These are phyloP conservation scores for Dolichomitus sp. DNA, from an alignment of 2,888 invertebrate species.

Conservation along the genomic window DNA sequence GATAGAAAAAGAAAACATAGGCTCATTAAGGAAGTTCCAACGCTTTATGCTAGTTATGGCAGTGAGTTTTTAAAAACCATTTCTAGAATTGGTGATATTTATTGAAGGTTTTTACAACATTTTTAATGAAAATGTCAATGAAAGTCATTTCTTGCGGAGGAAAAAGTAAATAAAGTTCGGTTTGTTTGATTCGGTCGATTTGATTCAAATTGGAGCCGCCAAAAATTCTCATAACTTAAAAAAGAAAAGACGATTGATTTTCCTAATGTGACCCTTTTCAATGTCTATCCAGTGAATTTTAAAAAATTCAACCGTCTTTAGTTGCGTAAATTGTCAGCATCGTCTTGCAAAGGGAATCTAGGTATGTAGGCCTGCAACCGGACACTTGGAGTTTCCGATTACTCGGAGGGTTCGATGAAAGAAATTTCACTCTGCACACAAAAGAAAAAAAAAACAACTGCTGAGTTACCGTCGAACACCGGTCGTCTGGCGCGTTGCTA, in stretches of 20 bases:
- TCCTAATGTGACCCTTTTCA: background rate
- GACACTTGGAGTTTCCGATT: slow-evolving; percentile 48
- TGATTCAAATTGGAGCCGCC: no score
- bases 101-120: no score
- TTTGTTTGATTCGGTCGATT: no score
- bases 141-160: no score
- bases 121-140: no score
- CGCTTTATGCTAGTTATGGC: no score
- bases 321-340: background rate
- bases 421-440: slow-evolving; percentile 35
- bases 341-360: slow-evolving; percentile 30
- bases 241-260: background rate
- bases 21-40: no score
- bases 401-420: slow-evolving; percentile 29
- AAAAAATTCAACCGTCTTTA: background rate
- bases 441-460: slow-evolving; percentile 3
- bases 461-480: slow-evolving; percentile 32
- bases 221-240: no score
- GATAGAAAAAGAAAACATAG: background rate
- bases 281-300: background rate
- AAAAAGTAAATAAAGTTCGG: no score
- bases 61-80: no score
- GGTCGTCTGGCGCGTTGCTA: slow-evolving; percentile 34
- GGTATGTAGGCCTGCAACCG: slow-evolving; percentile 61
- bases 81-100: no score